Conservation (phyloP, 2,113 vertebrate species). For the Phyllostomus discolor region DNA sequence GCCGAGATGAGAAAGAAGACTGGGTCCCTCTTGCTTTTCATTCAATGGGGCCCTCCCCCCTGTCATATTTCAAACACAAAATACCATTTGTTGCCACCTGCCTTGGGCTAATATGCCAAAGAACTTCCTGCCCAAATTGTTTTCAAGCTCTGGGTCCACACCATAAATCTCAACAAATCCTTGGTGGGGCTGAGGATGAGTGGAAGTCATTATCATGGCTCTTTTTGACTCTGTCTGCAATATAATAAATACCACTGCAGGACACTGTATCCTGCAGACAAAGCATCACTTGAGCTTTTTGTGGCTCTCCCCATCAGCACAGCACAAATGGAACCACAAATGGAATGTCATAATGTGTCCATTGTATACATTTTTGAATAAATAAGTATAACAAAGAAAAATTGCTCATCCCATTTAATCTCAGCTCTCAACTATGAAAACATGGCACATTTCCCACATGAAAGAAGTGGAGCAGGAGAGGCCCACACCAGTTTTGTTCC, state of each 20-base stretch:
- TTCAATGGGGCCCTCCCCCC: background rate
- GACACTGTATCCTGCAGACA: background rate
- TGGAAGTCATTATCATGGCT: background rate
- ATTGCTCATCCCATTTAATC: background rate
- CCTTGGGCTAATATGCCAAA: slow-evolving; percentile 22
- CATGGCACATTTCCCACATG: background rate
- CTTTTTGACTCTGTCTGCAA: background rate
- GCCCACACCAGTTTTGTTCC: background rate
- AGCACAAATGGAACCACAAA: slow-evolving; percentile 27
- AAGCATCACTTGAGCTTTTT: background rate
- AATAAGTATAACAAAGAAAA: slow-evolving; percentile 40
- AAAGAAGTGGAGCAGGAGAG: background rate
- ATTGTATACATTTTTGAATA: slow-evolving; percentile 28
- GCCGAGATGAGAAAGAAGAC: slow-evolving; percentile 6
- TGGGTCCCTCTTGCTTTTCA: background rate
- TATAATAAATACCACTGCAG: background rate
- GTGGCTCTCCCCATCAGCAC: background rate
- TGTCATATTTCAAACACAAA: background rate
- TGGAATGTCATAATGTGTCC: background rate
- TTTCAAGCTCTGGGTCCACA: background rate
- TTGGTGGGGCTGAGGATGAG: slow-evolving; percentile 1
- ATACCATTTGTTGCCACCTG: slow-evolving; percentile 3
- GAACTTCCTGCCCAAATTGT: slow-evolving; percentile 14
- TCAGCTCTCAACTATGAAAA: slow-evolving; percentile 19
- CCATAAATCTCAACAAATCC: slow-evolving; percentile 22